Base-by-base conservation (phyloP, 2,888 invertebrate genomes). In the Saturnia japonica region DNA sequence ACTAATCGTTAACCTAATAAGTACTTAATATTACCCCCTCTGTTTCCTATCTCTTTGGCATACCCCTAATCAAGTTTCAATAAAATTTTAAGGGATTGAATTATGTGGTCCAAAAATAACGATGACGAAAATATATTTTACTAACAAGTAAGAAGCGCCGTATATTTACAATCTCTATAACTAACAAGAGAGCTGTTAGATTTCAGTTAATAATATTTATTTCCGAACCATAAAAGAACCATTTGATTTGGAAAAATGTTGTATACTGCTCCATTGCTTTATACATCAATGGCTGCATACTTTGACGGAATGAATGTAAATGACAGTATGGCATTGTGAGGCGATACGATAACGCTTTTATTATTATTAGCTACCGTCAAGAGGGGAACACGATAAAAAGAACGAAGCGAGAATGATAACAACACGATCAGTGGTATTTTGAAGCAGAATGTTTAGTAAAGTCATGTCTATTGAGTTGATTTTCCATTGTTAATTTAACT, bases 321-420 rank as follows among this genome's bases (percentile, higher is more conserved):
- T 88, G 90, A 88, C 88, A 87, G 84, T 81, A 82, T 80, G 84
- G 83, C 82, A 89, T 93, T 92, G 92, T 91, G 88, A 82, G 71
- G 85, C 85, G 85, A 88, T 89, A 88, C 88, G 91, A 91, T 91
- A 92, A 89, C 87, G 89, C 82, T 91, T 91, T 91, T 92, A 92
- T 88, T 88, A 87, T 87, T 87, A 88, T 89, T 89, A 91, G 89
- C 84, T 79, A 73, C 72, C 78, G 77, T 77, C 72, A 80, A 78
- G 86, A 83, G 82, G 81, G 79, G 77, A 81, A 83, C 80, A 80
- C 84, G 81, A 83, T 84, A 83, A 82, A 84, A 83, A 83, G 75
- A 77, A 71, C 68, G 64, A 47, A 51, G 62, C 51, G 62, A 60
- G 64, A 70, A 67, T 73, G 71, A 72, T 74, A 71, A 73, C 68